Evolutionary conservation across 2,113 vertebrate species (phyloP).

Genomic region (Peromyscus maniculatus): DNA sequence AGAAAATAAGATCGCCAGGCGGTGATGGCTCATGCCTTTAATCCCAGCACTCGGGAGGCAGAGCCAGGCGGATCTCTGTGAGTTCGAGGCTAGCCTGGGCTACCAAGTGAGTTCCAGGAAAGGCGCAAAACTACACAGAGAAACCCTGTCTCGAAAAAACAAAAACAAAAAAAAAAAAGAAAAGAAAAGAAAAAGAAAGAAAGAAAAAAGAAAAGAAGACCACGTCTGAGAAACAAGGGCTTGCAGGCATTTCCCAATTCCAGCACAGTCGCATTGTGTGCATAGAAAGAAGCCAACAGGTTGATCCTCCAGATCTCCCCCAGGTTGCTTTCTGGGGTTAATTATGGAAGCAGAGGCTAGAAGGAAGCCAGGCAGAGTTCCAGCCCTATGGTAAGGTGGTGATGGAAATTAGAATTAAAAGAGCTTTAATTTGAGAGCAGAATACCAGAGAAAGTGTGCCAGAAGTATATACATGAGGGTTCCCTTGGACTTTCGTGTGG

Average conservation of each 20-base stretch:
- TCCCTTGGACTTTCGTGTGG: background rate
- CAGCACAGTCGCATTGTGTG: background rate
- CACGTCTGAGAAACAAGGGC: constrained; percentile 24
- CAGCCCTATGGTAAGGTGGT: background rate
- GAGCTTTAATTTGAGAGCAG: background rate
- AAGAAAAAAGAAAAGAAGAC: background rate
- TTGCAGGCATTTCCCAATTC: background rate
- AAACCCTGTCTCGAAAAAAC: too few relatives aligned
- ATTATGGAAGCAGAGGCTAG: background rate
- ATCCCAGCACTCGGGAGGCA: too few relatives aligned
- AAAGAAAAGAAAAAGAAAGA: too few relatives aligned
- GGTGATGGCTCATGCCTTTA: too few relatives aligned
- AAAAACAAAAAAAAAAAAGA: too few relatives aligned
- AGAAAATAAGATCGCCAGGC: background rate
- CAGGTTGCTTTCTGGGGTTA: constrained; percentile 1
- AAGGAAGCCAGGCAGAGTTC: background rate
- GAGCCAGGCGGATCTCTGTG: too few relatives aligned
- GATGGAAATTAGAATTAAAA: background rate
- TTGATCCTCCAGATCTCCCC: background rate
- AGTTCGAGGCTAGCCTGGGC: too few relatives aligned
- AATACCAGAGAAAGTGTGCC: background rate
- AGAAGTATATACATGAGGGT: background rate
- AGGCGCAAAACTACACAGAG: too few relatives aligned
- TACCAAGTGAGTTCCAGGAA: too few relatives aligned
- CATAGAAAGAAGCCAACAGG: constrained; percentile 38